Conservation (phyloP, 2,888 invertebrate genomes). For the Dryadula phaetusa region DNA sequence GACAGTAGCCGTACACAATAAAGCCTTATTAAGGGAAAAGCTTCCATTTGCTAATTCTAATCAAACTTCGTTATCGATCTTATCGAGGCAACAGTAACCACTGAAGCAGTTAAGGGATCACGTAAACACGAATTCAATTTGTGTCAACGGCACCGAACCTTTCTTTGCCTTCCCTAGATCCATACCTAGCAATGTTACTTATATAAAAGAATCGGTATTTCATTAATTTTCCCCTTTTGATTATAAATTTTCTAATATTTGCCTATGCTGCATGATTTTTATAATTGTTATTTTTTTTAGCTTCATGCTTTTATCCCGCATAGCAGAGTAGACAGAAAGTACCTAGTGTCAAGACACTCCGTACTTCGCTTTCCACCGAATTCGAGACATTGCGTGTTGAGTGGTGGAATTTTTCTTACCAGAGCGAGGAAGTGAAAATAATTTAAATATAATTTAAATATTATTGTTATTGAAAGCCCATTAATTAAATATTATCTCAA, state of each 20-base stretch:
- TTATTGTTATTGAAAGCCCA: neutral
- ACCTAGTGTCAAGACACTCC: too few relatives aligned
- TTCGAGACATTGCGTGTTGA: too few relatives aligned
- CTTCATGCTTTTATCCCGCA: too few relatives aligned
- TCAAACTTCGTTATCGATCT: conserved; percentile 20
- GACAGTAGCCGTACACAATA: too few relatives aligned
- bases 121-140: conserved; percentile 47
- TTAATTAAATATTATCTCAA: neutral
- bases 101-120: conserved; percentile 25
- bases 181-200: conserved; percentile 2
- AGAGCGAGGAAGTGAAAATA: too few relatives aligned
- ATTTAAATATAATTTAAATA: too few relatives aligned
- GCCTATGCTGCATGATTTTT: neutral
- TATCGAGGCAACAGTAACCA: conserved; percentile 14
- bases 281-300: too few relatives aligned
- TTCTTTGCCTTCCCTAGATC: conserved; percentile 38
- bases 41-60: neutral
- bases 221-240: neutral
- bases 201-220: neutral
- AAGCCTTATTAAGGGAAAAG: neutral
- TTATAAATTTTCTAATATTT: neutral
- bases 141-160: conserved; percentile 36
- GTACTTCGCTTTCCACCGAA: too few relatives aligned
- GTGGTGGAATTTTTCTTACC: too few relatives aligned
- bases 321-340: too few relatives aligned